Evolutionary conservation across 2,797 vertebrate genomes (phyloP).

Genomic region (Lepidocolaptes lacrymiger): DNA sequence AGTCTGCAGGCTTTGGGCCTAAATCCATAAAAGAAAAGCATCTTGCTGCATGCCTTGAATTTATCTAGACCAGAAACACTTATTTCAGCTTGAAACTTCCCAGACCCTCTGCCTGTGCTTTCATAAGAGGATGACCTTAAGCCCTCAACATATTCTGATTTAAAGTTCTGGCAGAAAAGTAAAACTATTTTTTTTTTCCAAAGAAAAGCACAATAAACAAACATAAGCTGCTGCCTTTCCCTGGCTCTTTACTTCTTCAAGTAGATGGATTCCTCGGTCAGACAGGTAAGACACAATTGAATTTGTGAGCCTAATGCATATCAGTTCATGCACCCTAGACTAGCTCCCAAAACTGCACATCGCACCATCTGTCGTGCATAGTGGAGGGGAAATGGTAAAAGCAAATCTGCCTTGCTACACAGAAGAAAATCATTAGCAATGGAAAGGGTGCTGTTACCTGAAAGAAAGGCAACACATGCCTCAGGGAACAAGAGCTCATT

Average conservation of each 20-base stretch:
- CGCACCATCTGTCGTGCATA: background rate
- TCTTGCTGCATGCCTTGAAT: background rate
- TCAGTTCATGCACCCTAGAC: slow-evolving; percentile 60
- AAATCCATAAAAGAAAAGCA: background rate
- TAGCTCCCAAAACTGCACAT: slow-evolving; percentile 40
- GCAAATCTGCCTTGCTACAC: background rate
- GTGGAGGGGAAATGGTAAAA: background rate
- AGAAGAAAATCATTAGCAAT: slow-evolving; percentile 34
- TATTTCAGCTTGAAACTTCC: slow-evolving; percentile 29
- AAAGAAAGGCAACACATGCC: background rate
- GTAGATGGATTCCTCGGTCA: slow-evolving; percentile 43
- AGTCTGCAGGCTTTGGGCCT: background rate
- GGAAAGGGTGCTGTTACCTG: slow-evolving; percentile 25
- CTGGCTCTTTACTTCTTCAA: slow-evolving; percentile 40
- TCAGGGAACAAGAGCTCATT: slow-evolving; percentile 37
- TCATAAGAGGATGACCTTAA: slow-evolving; percentile 51
- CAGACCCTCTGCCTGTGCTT: slow-evolving; percentile 26
- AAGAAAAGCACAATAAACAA: slow-evolving; percentile 26
- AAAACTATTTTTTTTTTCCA: background rate
- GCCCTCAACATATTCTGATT: slow-evolving; percentile 15
- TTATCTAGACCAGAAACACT: slow-evolving; percentile 16
- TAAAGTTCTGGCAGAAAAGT: slow-evolving; percentile 44
- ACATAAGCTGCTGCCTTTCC: slow-evolving; percentile 53
- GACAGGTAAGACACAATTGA: slow-evolving; percentile 70
- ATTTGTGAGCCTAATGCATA: slow-evolving; percentile 65